Conservation (phyloP, 2,888 invertebrate genomes). For the Harpalus rufipes region DNA sequence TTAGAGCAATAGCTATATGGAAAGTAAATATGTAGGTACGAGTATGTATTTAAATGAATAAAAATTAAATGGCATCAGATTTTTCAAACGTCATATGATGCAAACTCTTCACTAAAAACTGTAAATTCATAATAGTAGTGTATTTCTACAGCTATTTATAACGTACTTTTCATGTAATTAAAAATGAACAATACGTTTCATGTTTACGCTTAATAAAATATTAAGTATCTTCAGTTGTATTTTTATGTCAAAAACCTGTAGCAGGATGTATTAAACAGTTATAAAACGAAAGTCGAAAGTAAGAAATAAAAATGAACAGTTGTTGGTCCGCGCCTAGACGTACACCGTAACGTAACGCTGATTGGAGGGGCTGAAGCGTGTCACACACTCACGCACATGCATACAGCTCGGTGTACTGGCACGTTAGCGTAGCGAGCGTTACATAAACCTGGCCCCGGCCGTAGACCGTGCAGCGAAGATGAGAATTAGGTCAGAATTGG, state of each 20-base stretch:
- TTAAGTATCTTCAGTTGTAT: too few relatives aligned
- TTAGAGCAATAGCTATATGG: too few relatives aligned
- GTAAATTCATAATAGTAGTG: too few relatives aligned
- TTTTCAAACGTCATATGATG: too few relatives aligned
- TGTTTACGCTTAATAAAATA: too few relatives aligned
- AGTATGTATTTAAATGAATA: too few relatives aligned
- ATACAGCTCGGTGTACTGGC: background rate
- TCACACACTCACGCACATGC: background rate
- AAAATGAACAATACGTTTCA: too few relatives aligned
- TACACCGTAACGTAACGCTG: background rate
- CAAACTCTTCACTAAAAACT: too few relatives aligned
- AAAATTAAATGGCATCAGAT: too few relatives aligned
- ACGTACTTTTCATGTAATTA: too few relatives aligned
- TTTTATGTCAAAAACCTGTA: constrained; percentile 7
- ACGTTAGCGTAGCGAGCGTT: background rate
- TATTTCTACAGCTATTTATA: too few relatives aligned
- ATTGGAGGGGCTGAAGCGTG: background rate
- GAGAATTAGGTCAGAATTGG: constrained; percentile 54
- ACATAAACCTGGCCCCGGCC: constrained; percentile 12
- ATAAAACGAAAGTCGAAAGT: constrained; percentile 46
- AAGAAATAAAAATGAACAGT: constrained; percentile 26
- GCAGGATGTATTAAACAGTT: constrained; percentile 22
- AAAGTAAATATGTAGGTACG: too few relatives aligned
- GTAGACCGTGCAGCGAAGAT: constrained; percentile 24
- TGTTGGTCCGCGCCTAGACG: background rate